Conservation (phyloP, 1,140 invertebrate genomes). For the Eupristina koningsbergeri region DNA sequence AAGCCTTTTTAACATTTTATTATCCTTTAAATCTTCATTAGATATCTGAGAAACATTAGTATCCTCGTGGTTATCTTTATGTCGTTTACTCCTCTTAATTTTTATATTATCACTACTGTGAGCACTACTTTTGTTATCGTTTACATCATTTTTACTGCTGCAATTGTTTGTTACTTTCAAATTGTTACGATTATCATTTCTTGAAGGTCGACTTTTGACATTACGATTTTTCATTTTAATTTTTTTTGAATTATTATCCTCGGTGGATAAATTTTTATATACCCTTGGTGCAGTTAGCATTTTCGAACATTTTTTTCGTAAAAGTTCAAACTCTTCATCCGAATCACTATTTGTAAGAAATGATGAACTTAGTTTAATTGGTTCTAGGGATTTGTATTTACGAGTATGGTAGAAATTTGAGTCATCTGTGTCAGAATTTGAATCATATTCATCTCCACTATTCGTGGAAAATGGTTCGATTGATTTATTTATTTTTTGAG, state of each 20-base stretch:
- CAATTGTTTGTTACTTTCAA: neutral
- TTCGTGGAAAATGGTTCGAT: neutral
- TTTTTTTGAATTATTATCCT: neutral
- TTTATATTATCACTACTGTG: neutral
- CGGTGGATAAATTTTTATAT: neutral
- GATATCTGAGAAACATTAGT: conserved; percentile 44
- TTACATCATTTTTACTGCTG: neutral
- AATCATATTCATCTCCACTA: neutral
- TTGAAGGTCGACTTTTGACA: neutral
- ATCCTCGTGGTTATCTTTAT: conserved; percentile 10
- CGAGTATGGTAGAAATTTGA: neutral
- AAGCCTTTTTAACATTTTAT: neutral
- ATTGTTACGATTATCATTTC: neutral
- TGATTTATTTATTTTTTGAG: neutral
- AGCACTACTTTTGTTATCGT: neutral
- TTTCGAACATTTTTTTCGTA: neutral
- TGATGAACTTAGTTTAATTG: neutral
- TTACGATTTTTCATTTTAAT: neutral
- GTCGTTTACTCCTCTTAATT: neutral
- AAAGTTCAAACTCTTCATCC: conserved; percentile 13
- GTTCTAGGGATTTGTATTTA: conserved; percentile 23
- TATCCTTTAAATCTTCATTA: neutral
- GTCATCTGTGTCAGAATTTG: neutral
- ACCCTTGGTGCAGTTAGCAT: neutral
- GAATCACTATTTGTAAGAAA: neutral